Evolutionary conservation across 2,797 vertebrate species (phyloP).

Genomic region (Melanotaenia parkinsoni): DNA sequence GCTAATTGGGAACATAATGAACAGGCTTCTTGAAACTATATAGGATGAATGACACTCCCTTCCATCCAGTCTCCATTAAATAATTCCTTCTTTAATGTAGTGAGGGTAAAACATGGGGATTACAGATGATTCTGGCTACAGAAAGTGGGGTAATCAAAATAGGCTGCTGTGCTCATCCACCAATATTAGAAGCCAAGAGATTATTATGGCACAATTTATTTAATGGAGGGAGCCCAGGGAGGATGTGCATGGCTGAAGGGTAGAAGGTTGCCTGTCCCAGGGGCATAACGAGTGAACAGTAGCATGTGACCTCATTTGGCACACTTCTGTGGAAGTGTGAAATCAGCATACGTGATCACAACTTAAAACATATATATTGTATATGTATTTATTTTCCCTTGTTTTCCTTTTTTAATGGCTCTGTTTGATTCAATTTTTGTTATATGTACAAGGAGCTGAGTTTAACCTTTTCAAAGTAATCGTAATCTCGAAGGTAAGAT

Average conservation of each 20-base stretch:
- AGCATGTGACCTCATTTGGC: conserved; percentile 66
- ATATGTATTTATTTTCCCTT: too few relatives aligned
- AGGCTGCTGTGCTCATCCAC: conserved; percentile 78
- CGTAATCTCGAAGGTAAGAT: conserved; percentile 69
- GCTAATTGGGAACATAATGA: conserved; percentile 33
- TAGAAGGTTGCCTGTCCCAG: conserved; percentile 69
- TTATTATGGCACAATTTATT: conserved; percentile 88
- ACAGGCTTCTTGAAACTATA: conserved; percentile 36
- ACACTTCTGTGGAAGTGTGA: conserved; percentile 63
- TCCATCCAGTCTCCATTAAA: conserved; percentile 62
- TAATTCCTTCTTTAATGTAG: conserved; percentile 77
- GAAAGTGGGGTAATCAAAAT: conserved; percentile 86
- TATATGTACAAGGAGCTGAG: conserved; percentile 48
- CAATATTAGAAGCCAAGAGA: conserved; percentile 83
- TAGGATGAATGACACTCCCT: conserved; percentile 59
- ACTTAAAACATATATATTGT: conserved; percentile 11
- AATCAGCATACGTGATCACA: conserved; percentile 55
- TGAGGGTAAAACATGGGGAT: conserved; percentile 80
- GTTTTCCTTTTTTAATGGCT: background rate
- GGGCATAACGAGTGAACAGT: conserved; percentile 76
- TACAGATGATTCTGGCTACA: conserved; percentile 76
- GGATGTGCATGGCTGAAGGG: conserved; percentile 61
- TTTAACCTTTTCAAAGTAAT: conserved; percentile 70
- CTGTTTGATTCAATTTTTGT: conserved; percentile 49
- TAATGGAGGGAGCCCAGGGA: conserved; percentile 83